Conservation (phyloP, 2,888 invertebrate species). For the Lypha dubia region DNA sequence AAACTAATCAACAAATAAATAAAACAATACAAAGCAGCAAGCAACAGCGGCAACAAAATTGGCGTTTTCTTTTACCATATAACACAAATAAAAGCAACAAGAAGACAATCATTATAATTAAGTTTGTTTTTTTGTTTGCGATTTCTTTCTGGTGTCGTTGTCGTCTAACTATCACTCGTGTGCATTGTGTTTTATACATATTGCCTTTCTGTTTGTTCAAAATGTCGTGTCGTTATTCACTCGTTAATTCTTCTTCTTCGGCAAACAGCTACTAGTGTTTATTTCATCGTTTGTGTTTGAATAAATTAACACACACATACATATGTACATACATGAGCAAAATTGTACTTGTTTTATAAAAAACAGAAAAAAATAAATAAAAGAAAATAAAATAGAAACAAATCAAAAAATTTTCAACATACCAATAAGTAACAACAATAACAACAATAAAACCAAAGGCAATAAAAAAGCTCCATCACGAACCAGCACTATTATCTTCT, state of each 20-base stretch:
- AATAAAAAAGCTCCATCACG: constrained; percentile 29
- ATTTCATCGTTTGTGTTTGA: constrained; percentile 14
- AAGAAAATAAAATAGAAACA: neutral
- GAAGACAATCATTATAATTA: constrained; percentile 27
- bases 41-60: constrained; percentile 25
- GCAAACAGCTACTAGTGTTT: constrained; percentile 32
- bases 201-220: constrained; percentile 12
- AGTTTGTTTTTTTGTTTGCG: constrained; percentile 17
- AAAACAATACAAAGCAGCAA: constrained; percentile 49
- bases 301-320: constrained; percentile 3
- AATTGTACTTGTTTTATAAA: constrained; percentile 13
- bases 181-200: constrained; percentile 16
- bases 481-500: constrained; percentile 49
- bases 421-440: constrained; percentile 25
- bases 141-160: constrained; percentile 10
- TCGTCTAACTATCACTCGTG: constrained; percentile 8
- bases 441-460: constrained; percentile 18
- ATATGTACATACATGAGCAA: neutral
- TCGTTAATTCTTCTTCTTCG: constrained; percentile 23
- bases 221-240: constrained; percentile 25
- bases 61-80: constrained; percentile 32
- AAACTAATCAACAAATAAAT: constrained; percentile 26
- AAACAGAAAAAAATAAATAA: neutral
- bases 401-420: constrained; percentile 22
- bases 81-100: constrained; percentile 17